Base-by-base conservation (phyloP, 2,888 invertebrate genomes). In the Blastobasis adustella region DNA sequence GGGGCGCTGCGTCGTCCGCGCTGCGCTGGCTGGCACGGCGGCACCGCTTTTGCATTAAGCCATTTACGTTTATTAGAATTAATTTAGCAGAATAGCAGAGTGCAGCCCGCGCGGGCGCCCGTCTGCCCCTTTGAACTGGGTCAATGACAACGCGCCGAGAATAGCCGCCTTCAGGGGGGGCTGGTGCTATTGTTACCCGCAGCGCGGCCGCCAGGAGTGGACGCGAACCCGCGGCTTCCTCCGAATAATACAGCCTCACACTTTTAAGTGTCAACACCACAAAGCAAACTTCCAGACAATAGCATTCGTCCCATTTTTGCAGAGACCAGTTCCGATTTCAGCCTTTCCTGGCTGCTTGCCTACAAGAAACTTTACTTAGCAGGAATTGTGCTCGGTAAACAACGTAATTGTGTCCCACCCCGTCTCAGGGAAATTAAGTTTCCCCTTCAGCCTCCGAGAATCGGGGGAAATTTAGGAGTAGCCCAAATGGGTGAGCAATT, bases 81-180 rank as follows among this genome's bases (percentile, higher is more conserved):
- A 76, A 83, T 80, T 82, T 72, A 76, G 67, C 67, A 65, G 67
- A 71, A 66, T 67, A 70, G 68, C 72, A 60, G 68, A 70, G 64
- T 81, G 77, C 73, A 79, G 67, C 69, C 68, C 62, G 61, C 23
- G 23, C n/a, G 37, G 38, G 63, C 61, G 66, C 64, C 65, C 64
- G 70, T 73, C 72, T 73, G 67, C 65, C 67, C 67, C 66, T 63
- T 58, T 69, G 66, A 87, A 80, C 74, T 86, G 67, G 87, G 87
- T 87, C 87, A 87, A 86, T 86, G 82, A 80, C 82, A 79, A 75
- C 58, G 71, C 70, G 73, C 73, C 75, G 73, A 85, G 84, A 86
- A 85, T 87, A 87, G 85, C 71, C 69, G 65, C 65, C 76, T 79
- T 75, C 72, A 78, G 77, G 84, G 79, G 75, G 78, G 72, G 79